A percentile compares a stretch with the other conserved stretches of the same genome.
Conservation (phyloP, 2,888 invertebrate genomes). For the Galerucella calmariensis region DNA sequence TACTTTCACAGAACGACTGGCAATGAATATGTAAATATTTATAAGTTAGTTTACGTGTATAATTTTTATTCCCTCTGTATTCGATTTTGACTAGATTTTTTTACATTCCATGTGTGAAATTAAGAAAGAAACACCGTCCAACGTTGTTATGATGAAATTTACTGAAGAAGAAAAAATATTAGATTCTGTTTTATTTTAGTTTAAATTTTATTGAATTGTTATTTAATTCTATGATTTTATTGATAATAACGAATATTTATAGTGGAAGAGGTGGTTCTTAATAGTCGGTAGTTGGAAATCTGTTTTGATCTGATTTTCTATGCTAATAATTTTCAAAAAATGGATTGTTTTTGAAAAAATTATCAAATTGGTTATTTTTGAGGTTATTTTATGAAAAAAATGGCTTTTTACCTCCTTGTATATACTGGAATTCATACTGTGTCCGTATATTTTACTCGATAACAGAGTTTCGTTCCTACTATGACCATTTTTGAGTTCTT, state of each 20-base stretch:
- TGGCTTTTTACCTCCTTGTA: too few relatives aligned
- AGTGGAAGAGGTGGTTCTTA: neutral
- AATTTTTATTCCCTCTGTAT: slow-evolving; percentile 13
- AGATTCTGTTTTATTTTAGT: slow-evolving; percentile 52
- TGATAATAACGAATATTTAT: slow-evolving; percentile 43
- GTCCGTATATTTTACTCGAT: too few relatives aligned
- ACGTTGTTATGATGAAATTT: slow-evolving; percentile 47
- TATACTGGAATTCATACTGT: too few relatives aligned
- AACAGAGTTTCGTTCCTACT: too few relatives aligned
- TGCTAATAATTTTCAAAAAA: too few relatives aligned
- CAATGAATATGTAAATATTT: slow-evolving; percentile 55
- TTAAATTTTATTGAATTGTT: slow-evolving; percentile 59
- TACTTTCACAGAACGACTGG: neutral
- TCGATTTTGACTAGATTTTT: slow-evolving; percentile 19
- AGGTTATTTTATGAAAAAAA: too few relatives aligned
- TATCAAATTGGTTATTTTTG: too few relatives aligned
- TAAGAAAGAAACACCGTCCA: slow-evolving; percentile 50
- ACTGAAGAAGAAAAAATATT: slow-evolving; percentile 34
- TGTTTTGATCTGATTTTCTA: neutral
- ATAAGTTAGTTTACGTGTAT: slow-evolving; percentile 52
- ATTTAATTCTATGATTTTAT: slow-evolving; percentile 58
- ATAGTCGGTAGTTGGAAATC: neutral
- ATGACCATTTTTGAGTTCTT: too few relatives aligned
- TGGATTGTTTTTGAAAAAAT: too few relatives aligned
- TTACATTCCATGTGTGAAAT: slow-evolving; percentile 38